A percentile compares a stretch with the other conserved stretches of the same genome.
phyloP scores from a whole-genome alignment of 2,113 vertebrate genomes.

The Phylloscopus trochiloides region DNA sequence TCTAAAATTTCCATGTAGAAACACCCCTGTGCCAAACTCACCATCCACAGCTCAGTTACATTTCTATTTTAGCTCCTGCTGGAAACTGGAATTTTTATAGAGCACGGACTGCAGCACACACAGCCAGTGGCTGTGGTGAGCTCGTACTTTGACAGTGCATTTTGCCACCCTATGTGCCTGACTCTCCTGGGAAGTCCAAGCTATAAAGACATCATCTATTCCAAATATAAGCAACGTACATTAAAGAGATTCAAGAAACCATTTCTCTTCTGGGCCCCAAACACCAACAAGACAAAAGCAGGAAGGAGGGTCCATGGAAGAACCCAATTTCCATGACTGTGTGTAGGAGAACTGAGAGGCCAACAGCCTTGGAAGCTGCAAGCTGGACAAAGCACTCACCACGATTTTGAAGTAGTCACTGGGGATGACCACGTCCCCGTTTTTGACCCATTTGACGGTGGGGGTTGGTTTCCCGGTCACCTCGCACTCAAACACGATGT shows the following conservation, averaged over 20 bases:
- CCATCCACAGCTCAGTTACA: background rate
- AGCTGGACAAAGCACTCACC: conserved; percentile 69
- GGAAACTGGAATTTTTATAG: background rate
- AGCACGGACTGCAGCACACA: background rate
- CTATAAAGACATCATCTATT: background rate
- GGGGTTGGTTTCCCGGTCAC: conserved; percentile 88
- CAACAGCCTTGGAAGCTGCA: background rate
- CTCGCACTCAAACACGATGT: conserved; percentile 94
- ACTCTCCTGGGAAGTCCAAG: background rate
- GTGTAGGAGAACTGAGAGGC: background rate
- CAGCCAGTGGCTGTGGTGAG: accelerated
- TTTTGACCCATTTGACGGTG: conserved; percentile 96
- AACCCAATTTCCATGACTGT: accelerated
- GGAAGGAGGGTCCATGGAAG: background rate
- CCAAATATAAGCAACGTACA: background rate
- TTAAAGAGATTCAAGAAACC: background rate
- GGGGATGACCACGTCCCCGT: conserved; percentile 94
- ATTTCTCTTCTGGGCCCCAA: background rate
- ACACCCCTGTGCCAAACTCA: background rate
- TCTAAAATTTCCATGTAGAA: background rate
- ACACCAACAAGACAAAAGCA: background rate
- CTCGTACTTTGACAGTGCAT: accelerated
- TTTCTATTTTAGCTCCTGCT: background rate
- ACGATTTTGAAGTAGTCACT: conserved; percentile 98
- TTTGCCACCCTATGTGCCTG: background rate